Evolutionary conservation across 2,888 invertebrate species (phyloP).

Genomic region (Plagodis pulveraria): DNA sequence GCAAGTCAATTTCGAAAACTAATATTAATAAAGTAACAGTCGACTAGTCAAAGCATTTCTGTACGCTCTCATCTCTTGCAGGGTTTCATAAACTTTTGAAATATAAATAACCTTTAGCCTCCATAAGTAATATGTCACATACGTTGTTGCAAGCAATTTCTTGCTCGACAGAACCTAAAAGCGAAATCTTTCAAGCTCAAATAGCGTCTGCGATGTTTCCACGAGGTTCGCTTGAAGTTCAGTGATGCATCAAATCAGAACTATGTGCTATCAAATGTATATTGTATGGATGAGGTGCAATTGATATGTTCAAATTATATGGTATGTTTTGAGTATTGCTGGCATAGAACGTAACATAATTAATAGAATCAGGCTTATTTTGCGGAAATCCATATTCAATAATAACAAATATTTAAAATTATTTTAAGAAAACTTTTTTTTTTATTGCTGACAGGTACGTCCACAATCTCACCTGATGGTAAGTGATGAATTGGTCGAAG

Average conservation of each 20-base stretch:
- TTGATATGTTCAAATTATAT: background rate
- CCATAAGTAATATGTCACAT: conserved; percentile 36
- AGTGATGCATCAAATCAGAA: conserved; percentile 59
- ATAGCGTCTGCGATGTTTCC: conserved; percentile 19
- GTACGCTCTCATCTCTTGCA: conserved; percentile 3
- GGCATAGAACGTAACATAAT: too few species aligned
- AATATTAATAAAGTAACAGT: conserved; percentile 2
- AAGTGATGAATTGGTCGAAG: too few species aligned
- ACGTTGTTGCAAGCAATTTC: conserved; percentile 50
- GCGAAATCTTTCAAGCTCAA: conserved; percentile 38
- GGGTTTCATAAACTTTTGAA: conserved; percentile 19
- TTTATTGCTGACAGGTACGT: too few species aligned
- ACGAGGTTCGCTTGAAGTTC: conserved; percentile 15
- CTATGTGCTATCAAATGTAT: conserved; percentile 21
- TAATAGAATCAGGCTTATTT: too few species aligned
- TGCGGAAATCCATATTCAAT: too few species aligned
- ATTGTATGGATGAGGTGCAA: background rate
- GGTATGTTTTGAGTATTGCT: background rate
- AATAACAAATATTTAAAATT: too few species aligned
- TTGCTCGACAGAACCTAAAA: conserved; percentile 49
- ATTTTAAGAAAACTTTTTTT: too few species aligned
- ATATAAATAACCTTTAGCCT: conserved; percentile 28
- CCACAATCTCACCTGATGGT: too few species aligned
- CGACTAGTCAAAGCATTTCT: conserved; percentile 32
- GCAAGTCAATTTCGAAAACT: conserved; percentile 6